Evolutionary conservation across 2,797 vertebrate genomes (phyloP).

Genomic region (Rhinophrynus dorsalis): DNA sequence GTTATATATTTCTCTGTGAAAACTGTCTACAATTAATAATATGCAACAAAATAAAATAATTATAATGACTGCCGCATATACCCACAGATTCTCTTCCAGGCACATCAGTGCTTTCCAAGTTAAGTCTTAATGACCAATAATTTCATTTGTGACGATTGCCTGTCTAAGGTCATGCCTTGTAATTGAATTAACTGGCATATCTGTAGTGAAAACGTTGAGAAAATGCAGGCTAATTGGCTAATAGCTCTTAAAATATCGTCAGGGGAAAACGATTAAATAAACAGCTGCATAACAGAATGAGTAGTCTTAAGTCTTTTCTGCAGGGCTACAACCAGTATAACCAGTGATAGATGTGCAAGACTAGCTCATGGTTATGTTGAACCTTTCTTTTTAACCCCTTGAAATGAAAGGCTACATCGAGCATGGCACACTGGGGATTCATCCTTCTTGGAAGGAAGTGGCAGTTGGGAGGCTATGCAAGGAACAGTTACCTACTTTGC

Average conservation of each 20-base stretch:
- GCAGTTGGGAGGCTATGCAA: too few relatives aligned
- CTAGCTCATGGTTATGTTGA: too few relatives aligned
- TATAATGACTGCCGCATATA: constrained; percentile 4
- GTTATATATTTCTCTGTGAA: background rate
- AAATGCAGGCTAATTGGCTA: constrained; percentile 47
- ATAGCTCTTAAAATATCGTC: constrained; percentile 51
- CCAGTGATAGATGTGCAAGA: too few relatives aligned
- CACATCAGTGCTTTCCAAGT: constrained; percentile 9
- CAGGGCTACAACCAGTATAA: background rate
- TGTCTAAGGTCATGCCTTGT: constrained; percentile 49
- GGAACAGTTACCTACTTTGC: too few relatives aligned
- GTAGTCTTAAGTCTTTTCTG: background rate
- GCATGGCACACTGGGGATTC: too few relatives aligned
- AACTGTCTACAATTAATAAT: too few relatives aligned
- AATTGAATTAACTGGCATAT: constrained; percentile 50
- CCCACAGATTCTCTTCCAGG: constrained; percentile 21
- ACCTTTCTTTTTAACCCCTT: too few relatives aligned
- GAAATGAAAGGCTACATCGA: too few relatives aligned
- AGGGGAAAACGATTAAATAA: constrained; percentile 48
- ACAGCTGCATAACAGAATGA: constrained; percentile 23
- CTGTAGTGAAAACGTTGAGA: constrained; percentile 38
- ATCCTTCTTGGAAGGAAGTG: too few relatives aligned
- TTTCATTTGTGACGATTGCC: constrained; percentile 44
- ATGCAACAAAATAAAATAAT: constrained; percentile 7
- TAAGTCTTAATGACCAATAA: constrained; percentile 52